phyloP scores from a whole-genome alignment of 2,888 invertebrate species.

The Iphiclides podalirius region DNA sequence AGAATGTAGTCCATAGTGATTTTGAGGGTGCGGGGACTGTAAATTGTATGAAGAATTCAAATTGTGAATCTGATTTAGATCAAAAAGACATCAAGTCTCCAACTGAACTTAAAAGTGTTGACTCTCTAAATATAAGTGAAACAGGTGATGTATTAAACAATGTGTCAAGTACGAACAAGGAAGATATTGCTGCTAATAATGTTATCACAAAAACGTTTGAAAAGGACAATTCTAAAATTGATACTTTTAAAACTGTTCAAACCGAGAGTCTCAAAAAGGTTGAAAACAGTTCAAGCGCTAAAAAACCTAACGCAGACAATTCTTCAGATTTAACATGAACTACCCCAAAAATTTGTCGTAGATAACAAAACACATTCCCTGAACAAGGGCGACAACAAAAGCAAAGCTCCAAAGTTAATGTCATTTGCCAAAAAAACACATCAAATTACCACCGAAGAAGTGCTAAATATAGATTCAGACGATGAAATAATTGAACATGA shows the following conservation, averaged over 20 bases:
- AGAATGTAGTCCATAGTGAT: neutral
- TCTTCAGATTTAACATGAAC: slow-evolving; percentile 52
- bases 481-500: slow-evolving; percentile 45
- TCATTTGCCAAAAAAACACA: slow-evolving; percentile 44
- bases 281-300: neutral
- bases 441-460: slow-evolving; percentile 32
- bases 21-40: neutral
- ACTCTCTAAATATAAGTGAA: neutral
- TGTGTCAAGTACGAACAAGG: neutral
- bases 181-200: neutral
- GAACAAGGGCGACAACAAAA: slow-evolving; percentile 35
- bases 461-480: slow-evolving; percentile 36
- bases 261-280: neutral
- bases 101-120: neutral
- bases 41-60: neutral
- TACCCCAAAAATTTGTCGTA: slow-evolving; percentile 39
- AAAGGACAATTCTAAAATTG: neutral
- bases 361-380: slow-evolving; percentile 40
- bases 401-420: slow-evolving; percentile 46
- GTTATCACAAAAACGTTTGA: neutral
- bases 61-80: neutral
- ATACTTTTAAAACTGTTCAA: neutral
- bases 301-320: slow-evolving; percentile 24
- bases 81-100: neutral
- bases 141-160: too few relatives aligned